Evolutionary conservation across 2,113 vertebrate species (phyloP).

Genomic region (Malurus cyaneus): DNA sequence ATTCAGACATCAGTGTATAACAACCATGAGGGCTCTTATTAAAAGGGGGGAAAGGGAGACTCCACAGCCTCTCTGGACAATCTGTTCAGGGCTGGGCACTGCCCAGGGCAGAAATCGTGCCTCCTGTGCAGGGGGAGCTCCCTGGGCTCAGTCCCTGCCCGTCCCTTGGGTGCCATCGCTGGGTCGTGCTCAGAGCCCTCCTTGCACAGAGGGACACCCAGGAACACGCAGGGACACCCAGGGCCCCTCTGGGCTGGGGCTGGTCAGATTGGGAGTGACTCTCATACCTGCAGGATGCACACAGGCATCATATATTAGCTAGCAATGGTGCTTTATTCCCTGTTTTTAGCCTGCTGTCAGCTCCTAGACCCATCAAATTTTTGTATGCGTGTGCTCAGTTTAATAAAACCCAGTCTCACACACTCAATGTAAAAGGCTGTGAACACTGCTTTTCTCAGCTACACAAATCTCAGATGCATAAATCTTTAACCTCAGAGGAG

Average conservation of each 20-base stretch:
- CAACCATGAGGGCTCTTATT: background rate
- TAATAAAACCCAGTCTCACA: background rate
- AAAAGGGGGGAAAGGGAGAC: background rate
- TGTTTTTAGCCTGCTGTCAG: background rate
- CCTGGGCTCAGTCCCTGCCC: background rate
- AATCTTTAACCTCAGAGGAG: slow-evolving; percentile 19
- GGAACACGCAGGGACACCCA: background rate
- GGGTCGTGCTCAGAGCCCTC: background rate
- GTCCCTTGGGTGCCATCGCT: background rate
- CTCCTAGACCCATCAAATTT: background rate
- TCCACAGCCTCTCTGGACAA: background rate
- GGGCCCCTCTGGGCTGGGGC: background rate
- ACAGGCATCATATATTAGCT: background rate
- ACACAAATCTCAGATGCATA: background rate
- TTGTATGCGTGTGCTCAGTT: background rate
- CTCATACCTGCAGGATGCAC: background rate
- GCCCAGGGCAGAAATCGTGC: background rate
- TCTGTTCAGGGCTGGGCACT: background rate
- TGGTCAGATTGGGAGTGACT: background rate
- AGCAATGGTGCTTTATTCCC: background rate
- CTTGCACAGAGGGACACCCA: background rate
- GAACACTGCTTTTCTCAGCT: background rate
- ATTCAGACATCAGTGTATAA: background rate
- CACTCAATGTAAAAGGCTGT: background rate
- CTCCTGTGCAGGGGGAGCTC: background rate